Base-by-base conservation (phyloP, 2,888 invertebrate genomes). In the Ferrisia virgata region DNA sequence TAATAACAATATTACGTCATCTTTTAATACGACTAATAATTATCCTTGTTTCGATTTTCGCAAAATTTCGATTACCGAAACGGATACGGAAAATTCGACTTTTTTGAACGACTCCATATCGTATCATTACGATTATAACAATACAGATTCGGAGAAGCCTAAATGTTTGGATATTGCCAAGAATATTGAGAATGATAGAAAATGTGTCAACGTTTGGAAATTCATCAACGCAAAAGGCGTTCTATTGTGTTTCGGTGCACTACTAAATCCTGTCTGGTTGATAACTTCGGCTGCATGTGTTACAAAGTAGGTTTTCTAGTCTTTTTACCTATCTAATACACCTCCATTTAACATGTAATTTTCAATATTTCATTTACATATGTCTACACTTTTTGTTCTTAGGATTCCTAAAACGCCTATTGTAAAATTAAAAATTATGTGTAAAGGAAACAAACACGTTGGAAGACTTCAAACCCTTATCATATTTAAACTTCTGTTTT, bases 281-380 rank as follows among this genome's bases (percentile, higher is more conserved):
- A 86, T 87, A 76, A 88, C 87, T 33, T 87, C 87, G 36, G 87
- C 86, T 40, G 86, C 87, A n/a, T 87, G 87, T 85, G 87, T 87
- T 86, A 86, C 86, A 83, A 87, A 86, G 87, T 86, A 86, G 85
- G 78, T 83, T 28, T 13, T 22, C 33, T 36, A 0, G 31, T 76
- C 2, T 15, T 28, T n/a, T 5, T 31, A 43, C 15, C 43, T 13
- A 43, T 11, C 0, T 13, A 15, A 15, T n/a, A n/a, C n/a, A n/a
- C n/a, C n/a, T n/a, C n/a, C n/a, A n/a, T n/a, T n/a, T n/a, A n/a
- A n/a, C n/a, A n/a, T n/a, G n/a, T n/a, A n/a, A n/a, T n/a, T n/a
- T n/a, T n/a, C n/a, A n/a, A n/a, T n/a, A n/a, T n/a, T n/a, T n/a
- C n/a, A n/a, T n/a, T n/a, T n/a, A n/a, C n/a, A n/a, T n/a, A n/a